phyloP scores from a whole-genome alignment of 2,113 vertebrate species.

The Lepus europaeus region DNA sequence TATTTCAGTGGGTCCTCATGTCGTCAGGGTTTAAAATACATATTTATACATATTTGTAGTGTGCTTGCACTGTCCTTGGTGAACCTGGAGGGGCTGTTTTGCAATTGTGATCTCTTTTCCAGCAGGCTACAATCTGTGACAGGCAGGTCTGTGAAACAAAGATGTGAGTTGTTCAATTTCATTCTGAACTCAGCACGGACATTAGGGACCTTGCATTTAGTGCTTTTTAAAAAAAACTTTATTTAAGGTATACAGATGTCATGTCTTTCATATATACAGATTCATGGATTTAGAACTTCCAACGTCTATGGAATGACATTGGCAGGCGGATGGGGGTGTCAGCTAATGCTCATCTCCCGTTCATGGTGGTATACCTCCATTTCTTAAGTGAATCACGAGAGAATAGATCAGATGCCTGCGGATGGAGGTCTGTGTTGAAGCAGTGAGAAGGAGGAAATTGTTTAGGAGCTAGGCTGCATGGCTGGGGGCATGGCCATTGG shows the following conservation, averaged over 20 bases:
- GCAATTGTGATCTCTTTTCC: background rate
- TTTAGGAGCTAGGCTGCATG: too few relatives aligned
- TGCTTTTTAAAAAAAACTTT: too few relatives aligned
- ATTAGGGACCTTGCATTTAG: background rate
- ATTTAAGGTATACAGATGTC: too few relatives aligned
- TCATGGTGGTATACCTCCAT: too few relatives aligned
- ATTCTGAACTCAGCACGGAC: background rate
- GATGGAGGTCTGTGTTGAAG: background rate
- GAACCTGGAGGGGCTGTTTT: background rate
- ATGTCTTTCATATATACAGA: too few relatives aligned
- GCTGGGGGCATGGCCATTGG: background rate
- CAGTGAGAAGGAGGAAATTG: background rate
- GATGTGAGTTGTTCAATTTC: background rate
- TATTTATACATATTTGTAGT: background rate
- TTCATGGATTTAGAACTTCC: background rate
- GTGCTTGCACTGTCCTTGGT: background rate
- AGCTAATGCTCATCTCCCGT: background rate
- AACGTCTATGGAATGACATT: background rate
- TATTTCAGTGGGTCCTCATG: background rate
- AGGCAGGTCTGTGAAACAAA: background rate
- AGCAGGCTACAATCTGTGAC: background rate
- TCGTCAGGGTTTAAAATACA: background rate
- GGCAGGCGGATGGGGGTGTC: background rate
- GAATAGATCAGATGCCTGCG: background rate
- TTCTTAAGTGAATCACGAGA: background rate